Conservation (phyloP, 2,888 invertebrate species). For the Epiperipatus broadwayi region DNA sequence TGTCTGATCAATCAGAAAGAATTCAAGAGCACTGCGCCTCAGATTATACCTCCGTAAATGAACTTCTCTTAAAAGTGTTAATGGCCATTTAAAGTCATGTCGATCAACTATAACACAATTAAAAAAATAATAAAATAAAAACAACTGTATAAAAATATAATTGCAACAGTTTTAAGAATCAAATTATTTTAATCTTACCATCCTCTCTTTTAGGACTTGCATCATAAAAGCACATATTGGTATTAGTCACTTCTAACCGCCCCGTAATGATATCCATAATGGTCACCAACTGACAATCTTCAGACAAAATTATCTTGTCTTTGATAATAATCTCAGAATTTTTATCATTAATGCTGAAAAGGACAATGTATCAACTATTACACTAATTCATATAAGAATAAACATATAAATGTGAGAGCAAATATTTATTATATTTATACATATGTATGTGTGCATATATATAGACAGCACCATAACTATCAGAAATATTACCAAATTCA, state of each 20-base stretch:
- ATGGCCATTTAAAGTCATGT: constrained; percentile 33
- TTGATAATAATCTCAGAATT: constrained; percentile 25
- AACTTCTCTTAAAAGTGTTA: constrained; percentile 40
- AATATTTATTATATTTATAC: no score
- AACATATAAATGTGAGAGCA: not conserved
- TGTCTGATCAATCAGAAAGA: constrained; percentile 43
- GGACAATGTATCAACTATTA: constrained; percentile 13
- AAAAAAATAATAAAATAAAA: not conserved
- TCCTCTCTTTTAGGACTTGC: constrained; percentile 36
- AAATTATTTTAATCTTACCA: constrained; percentile 16
- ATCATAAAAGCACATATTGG: constrained; percentile 40
- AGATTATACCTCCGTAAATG: constrained; percentile 43
- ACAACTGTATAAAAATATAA: not conserved
- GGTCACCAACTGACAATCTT: constrained; percentile 42
- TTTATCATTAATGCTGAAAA: no score
- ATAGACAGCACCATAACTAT: no score
- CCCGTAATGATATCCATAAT: constrained; percentile 40
- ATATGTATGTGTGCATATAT: no score
- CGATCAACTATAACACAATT: constrained; percentile 16
- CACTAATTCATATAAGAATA: constrained; percentile 1
- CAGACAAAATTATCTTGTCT: constrained; percentile 39
- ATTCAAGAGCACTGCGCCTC: constrained; percentile 41
- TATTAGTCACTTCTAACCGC: constrained; percentile 40
- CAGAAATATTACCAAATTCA: no score
- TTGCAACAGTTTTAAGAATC: constrained; percentile 7